Evolutionary conservation across 2,888 invertebrate genomes (phyloP).

Genomic region (Acrobasis consociella): DNA sequence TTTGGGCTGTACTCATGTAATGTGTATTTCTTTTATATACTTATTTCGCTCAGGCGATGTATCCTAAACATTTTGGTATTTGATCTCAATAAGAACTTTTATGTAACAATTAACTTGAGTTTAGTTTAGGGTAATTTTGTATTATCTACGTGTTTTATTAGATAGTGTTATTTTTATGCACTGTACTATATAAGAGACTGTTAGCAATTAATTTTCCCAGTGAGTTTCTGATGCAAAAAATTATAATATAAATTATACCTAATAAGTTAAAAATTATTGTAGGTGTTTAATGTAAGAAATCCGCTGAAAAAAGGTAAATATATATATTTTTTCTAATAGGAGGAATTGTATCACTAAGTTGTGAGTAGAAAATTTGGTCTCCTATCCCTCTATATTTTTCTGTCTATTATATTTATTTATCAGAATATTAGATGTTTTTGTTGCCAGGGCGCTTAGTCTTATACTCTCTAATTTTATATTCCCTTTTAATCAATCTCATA

Average conservation of each 20-base stretch:
- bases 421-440: too few relatives aligned
- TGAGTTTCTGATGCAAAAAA: constrained; percentile 1
- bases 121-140: constrained; percentile 1
- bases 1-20: neutral
- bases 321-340: neutral
- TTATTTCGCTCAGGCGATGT: neutral
- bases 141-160: neutral
- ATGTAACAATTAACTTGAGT: constrained; percentile 6
- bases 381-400: neutral
- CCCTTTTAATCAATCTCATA: too few relatives aligned
- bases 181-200: constrained; percentile 2
- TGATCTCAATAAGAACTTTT: constrained; percentile 14
- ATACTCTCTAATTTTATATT: too few relatives aligned
- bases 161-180: neutral
- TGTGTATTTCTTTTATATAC: neutral
- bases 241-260: too few relatives aligned
- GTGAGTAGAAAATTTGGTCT: neutral
- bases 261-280: constrained; percentile 1
- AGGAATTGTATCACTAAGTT: neutral
- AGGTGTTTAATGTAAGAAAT: neutral
- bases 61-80: constrained; percentile 13
- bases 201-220: constrained; percentile 5
- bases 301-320: neutral
- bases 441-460: too few relatives aligned
- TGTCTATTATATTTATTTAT: too few relatives aligned